phyloP scores from a whole-genome alignment of 2,113 vertebrate genomes.

The Rhabdornis inornatus region DNA sequence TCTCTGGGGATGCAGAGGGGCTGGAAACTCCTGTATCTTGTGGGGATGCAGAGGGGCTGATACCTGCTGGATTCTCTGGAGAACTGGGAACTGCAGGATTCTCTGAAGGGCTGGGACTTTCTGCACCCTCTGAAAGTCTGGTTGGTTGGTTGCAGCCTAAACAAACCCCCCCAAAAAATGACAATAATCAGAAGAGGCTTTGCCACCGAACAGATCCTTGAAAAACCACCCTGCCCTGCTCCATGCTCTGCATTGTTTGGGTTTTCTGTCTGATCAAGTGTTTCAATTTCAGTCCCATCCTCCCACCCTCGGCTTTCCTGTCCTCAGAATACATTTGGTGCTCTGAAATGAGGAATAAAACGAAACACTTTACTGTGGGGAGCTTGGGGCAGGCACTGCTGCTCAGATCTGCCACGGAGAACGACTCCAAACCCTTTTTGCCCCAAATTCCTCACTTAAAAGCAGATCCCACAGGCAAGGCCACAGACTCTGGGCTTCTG shows the following conservation, averaged over 20 bases:
- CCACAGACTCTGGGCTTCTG: background rate
- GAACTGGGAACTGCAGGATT: background rate
- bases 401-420: background rate
- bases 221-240: background rate
- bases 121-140: background rate
- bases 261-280: background rate
- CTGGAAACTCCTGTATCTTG: rapidly evolving
- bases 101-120: background rate
- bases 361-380: background rate
- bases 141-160: background rate
- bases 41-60: background rate
- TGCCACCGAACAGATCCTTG: background rate
- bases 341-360: background rate
- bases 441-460: background rate
- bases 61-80: background rate
- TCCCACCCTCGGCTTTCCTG: background rate
- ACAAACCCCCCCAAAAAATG: background rate
- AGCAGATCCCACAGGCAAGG: background rate
- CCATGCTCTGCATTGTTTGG: background rate
- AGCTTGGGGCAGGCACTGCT: background rate
- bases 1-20: background rate
- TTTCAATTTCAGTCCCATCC: background rate
- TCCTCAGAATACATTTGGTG: background rate
- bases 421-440: background rate
- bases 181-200: background rate